Base-by-base conservation (phyloP, 1,140 invertebrate species). In the Trichogramma pretiosum region DNA sequence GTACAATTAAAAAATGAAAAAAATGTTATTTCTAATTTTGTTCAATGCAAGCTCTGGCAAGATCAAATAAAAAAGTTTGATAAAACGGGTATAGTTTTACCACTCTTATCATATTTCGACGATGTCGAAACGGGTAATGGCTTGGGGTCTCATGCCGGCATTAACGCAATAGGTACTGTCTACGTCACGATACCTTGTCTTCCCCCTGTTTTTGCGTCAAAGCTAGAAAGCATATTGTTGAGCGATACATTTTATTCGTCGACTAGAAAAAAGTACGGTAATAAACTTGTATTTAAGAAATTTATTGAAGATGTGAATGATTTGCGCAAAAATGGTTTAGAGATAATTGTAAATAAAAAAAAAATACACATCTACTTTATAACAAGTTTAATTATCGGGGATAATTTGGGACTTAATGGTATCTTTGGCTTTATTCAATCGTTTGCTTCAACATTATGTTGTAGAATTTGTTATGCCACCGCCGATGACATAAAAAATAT, bases 251-350 rank as follows among this genome's bases (percentile, higher is more conserved):
- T 53, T 41, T 56, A 46, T 52, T 40, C 56, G 18, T 30, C 52
- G 16, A 47, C 56, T 43, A 36, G 58, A 30, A 53, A 56, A 51
- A 28, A 33, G n/a, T 59, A 50, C 22, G 50, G 53, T 11, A 61
- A 61, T 34, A 30, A 48, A 18, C 21, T 52, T 62, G 66, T 77
- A 76, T 71, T 71, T 59, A 0, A 42, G 5, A 13, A 19, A n/a
- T 33, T 44, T 18, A 51, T 54, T 10, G 9, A 21, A 3, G 41
- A 54, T 16, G 1, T 51, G 2, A 50, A 46, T 16, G 36, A 54
- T 36, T 26, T 54, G 22, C 17, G 36, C 14, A 2, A 50, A n/a
- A 39, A 45, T 17, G 53, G 53, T 23, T 32, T 54, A 9, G 43
- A 16, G 8, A 5, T 51, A 13, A 36, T 22, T 23, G 14, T 48